Percentiles rank a stretch among this genome's conserved stretches.
Evolutionary conservation across 2,888 invertebrate species (phyloP).

Genomic region (Protula sp.): DNA sequence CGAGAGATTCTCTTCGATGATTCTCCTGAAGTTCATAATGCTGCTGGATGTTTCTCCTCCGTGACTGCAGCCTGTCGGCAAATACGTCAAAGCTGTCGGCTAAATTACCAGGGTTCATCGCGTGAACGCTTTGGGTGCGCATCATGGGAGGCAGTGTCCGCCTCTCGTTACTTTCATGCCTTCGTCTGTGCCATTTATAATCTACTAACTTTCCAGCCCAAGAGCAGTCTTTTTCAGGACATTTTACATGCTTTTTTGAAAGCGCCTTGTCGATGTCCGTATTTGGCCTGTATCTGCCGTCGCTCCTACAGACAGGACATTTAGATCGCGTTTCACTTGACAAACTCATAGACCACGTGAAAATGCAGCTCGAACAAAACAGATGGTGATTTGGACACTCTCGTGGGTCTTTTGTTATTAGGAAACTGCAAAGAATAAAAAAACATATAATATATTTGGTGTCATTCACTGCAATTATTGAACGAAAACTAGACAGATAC

Average conservation of each 20-base stretch:
- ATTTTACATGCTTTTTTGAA: background rate
- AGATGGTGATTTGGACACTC: conserved; percentile 1
- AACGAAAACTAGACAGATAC: no score
- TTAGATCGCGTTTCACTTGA: background rate
- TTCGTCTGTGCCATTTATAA: background rate
- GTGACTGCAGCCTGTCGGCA: background rate
- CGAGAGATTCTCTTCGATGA: background rate
- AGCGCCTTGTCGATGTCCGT: background rate
- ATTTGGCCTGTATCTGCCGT: background rate
- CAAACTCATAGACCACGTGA: background rate
- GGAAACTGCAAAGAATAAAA: background rate
- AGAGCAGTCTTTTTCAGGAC: background rate
- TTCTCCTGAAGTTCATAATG: background rate
- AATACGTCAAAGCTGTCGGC: no score
- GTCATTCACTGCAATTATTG: no score
- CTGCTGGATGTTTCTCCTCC: background rate
- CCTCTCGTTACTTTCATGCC: background rate
- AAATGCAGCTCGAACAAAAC: background rate
- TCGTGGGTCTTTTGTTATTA: background rate
- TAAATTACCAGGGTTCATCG: no score
- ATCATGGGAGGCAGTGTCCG: background rate
- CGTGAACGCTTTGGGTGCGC: background rate
- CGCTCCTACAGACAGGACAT: background rate
- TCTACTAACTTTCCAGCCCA: background rate
- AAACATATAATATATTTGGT: no score